Conservation (phyloP, 92 coral and sea anemone genomes). For the Siderastrea radians region DNA sequence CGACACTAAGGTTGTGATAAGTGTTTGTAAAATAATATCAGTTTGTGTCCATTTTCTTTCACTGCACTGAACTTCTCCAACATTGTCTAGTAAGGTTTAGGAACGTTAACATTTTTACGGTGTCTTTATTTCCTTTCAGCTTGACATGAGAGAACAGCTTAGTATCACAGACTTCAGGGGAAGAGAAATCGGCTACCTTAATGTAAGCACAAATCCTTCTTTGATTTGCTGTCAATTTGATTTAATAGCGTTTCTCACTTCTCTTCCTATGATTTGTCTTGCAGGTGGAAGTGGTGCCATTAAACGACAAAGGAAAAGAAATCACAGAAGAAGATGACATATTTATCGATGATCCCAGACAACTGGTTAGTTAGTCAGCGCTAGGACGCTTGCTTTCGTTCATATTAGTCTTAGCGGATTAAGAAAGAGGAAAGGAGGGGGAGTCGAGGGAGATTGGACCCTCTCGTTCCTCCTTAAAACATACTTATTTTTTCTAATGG, state of each 20-base stretch:
- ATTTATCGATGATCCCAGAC: slow-evolving; percentile 88
- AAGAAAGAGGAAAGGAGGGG: too few relatives aligned
- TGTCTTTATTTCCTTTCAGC: slow-evolving; percentile 39
- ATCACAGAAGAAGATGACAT: slow-evolving; percentile 93
- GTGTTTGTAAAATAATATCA: too few relatives aligned
- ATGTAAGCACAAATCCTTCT: slow-evolving; percentile 68
- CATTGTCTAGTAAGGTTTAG: background rate
- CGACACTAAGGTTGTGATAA: too few relatives aligned
- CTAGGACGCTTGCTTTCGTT: too few relatives aligned
- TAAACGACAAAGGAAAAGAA: slow-evolving; percentile 88
- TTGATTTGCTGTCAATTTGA: background rate
- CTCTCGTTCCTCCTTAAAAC: too few relatives aligned
- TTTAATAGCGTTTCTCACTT: background rate
- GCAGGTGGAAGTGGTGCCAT: slow-evolving; percentile 94
- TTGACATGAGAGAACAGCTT: slow-evolving; percentile 97
- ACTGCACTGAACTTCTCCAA: background rate
- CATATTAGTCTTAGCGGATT: too few relatives aligned
- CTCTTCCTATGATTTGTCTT: background rate
- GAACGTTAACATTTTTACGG: background rate
- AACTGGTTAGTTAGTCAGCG: slow-evolving; percentile 67
- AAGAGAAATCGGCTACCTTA: slow-evolving; percentile 85
- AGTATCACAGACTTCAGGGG: slow-evolving; percentile 92
- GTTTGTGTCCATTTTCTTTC: too few relatives aligned
- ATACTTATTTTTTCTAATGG: too few relatives aligned
- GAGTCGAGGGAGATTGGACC: too few relatives aligned